These are phyloP conservation scores for Lomographa bimaculata DNA, from an alignment of 2,888 invertebrate species.

Conservation along the genomic window DNA sequence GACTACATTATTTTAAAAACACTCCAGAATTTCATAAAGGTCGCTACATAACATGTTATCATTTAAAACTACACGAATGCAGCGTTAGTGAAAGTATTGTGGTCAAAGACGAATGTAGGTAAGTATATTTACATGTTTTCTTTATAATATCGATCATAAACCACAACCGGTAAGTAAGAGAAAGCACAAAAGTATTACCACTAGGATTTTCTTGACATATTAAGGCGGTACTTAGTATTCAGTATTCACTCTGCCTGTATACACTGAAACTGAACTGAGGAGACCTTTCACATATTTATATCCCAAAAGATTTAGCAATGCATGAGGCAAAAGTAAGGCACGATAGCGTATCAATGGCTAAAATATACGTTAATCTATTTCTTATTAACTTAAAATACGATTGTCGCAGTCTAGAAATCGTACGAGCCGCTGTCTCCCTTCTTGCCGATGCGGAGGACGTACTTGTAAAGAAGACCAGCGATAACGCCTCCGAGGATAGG, in stretches of 20 bases:
- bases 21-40: no score
- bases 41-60: no score
- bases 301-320: conserved; percentile 22
- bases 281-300: no score
- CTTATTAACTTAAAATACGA: no score
- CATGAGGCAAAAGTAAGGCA: conserved; percentile 35
- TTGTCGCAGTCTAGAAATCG: conserved; percentile 85
- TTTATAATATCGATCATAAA: conserved; percentile 4
- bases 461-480: conserved; percentile 89
- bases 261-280: no score
- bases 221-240: no score
- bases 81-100: conserved; percentile 6
- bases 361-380: no score
- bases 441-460: conserved; percentile 88
- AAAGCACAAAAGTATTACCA: neutral
- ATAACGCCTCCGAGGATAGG: conserved; percentile 90
- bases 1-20: no score
- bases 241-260: no score
- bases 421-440: conserved; percentile 89
- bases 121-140: neutral
- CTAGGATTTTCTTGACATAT: no score
- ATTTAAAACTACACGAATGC: no score
- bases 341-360: conserved; percentile 16
- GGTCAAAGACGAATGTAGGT: conserved; percentile 1
- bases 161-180: neutral